Conservation (phyloP, 2,113 vertebrate species). For the Pteronura brasiliensis region DNA sequence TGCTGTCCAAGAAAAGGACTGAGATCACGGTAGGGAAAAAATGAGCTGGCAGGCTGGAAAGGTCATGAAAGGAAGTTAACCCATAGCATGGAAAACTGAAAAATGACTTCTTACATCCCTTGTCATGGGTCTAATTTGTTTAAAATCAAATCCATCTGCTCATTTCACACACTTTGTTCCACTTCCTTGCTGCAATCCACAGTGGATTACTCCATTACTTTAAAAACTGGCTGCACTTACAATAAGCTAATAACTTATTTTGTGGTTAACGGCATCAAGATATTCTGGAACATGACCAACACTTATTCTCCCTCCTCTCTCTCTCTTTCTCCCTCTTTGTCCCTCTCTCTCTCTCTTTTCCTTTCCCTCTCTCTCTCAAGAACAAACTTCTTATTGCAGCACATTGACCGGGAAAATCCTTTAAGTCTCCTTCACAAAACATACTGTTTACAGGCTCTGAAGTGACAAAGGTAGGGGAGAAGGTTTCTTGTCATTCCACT, state of each 20-base stretch:
- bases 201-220: slow-evolving; percentile 79
- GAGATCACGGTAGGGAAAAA: slow-evolving; percentile 58
- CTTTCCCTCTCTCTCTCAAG: neutral
- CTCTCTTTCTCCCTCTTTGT: neutral
- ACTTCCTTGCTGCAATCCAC: slow-evolving; percentile 79
- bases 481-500: slow-evolving; percentile 19
- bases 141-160: slow-evolving; percentile 84
- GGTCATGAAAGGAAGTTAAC: slow-evolving; percentile 74
- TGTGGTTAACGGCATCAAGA: slow-evolving; percentile 78
- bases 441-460: slow-evolving; percentile 60
- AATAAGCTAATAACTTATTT: slow-evolving; percentile 81
- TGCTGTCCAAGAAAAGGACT: slow-evolving; percentile 49
- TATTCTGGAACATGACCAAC: slow-evolving; percentile 70
- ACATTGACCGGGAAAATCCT: neutral
- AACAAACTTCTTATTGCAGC: slow-evolving; percentile 37
- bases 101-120: slow-evolving; percentile 78
- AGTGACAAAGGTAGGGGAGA: neutral
- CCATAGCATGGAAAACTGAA: slow-evolving; percentile 71
- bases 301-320: slow-evolving; percentile 46
- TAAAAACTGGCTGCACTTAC: slow-evolving; percentile 80
- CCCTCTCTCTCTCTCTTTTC: neutral
- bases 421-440: slow-evolving; percentile 59
- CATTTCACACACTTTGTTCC: slow-evolving; percentile 81
- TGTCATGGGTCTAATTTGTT: slow-evolving; percentile 81
- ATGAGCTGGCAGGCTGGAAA: slow-evolving; percentile 64